Evolutionary conservation across 2,113 vertebrate species (phyloP).

Genomic region (Varanus salvator): DNA sequence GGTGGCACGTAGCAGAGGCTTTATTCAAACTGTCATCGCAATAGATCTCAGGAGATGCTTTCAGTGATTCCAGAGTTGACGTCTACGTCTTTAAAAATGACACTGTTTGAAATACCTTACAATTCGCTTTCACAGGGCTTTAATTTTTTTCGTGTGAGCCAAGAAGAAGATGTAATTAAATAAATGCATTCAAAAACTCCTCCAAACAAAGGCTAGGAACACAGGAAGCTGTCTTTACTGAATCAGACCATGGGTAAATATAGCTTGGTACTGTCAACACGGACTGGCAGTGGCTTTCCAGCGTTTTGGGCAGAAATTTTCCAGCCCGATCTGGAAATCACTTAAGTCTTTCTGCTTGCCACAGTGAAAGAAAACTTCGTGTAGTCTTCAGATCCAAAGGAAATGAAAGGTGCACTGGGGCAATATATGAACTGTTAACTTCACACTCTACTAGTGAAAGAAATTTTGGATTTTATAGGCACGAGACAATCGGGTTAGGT

Average conservation of each 20-base stretch:
- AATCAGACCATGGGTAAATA: too few species aligned
- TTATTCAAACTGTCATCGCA: conserved; percentile 97
- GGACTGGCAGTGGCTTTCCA: too few species aligned
- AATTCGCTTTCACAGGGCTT: conserved; percentile 82
- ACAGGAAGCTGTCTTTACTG: too few species aligned
- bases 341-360: too few species aligned
- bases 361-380: not conserved
- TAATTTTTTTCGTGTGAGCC: conserved; percentile 74
- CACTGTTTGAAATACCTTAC: conserved; percentile 83
- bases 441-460: conserved; percentile 33
- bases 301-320: too few species aligned
- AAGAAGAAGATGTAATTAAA: conserved; percentile 61
- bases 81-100: conserved; percentile 80
- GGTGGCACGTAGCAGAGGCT: conserved; percentile 86
- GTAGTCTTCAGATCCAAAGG: conserved; percentile 18
- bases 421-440: conserved; percentile 28
- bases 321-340: too few species aligned
- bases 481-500: too few species aligned
- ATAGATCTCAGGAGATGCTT: conserved; percentile 86
- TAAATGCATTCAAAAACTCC: not conserved
- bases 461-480: too few species aligned
- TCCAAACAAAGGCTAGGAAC: too few species aligned
- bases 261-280: too few species aligned
- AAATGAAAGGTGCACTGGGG: conserved; percentile 16
- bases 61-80: conserved; percentile 85